Conservation (phyloP, 2,888 invertebrate species). For the Polyommatus icarus region DNA sequence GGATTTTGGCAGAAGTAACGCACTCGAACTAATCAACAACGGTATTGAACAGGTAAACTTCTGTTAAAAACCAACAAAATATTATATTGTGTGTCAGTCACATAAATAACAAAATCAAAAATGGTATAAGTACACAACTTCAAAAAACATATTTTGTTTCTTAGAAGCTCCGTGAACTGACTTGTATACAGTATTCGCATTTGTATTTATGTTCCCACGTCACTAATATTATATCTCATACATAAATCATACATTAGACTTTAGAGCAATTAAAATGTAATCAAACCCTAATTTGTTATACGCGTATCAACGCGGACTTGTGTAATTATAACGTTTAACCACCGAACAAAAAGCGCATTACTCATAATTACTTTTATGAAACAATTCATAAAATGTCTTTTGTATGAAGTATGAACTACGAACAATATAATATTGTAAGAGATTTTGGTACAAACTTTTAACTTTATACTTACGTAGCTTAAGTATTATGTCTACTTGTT, state of each 20-base stretch:
- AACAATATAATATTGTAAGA: background rate
- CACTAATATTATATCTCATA: constrained; percentile 41
- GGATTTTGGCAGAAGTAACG: too few species aligned
- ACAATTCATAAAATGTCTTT: constrained; percentile 11
- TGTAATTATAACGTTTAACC: constrained; percentile 51
- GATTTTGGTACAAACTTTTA: background rate
- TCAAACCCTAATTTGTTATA: constrained; percentile 55
- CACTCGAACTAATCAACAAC: too few species aligned
- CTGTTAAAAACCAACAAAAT: too few species aligned
- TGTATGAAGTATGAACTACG: background rate
- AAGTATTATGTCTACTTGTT: too few species aligned
- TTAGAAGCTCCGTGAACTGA: background rate
- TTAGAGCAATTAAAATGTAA: constrained; percentile 71
- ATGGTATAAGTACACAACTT: background rate
- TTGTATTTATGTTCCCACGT: background rate
- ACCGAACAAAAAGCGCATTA: constrained; percentile 34
- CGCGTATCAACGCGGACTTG: constrained; percentile 44
- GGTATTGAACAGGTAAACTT: too few species aligned
- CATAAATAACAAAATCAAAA: too few species aligned
- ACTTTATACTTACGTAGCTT: too few species aligned
- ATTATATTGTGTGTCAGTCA: too few species aligned
- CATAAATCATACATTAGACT: constrained; percentile 50
- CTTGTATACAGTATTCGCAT: background rate
- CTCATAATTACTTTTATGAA: constrained; percentile 20
- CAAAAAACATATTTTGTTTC: background rate